phyloP scores from a whole-genome alignment of 2,888 invertebrate species.

The Caenorhabditis panamensis region DNA sequence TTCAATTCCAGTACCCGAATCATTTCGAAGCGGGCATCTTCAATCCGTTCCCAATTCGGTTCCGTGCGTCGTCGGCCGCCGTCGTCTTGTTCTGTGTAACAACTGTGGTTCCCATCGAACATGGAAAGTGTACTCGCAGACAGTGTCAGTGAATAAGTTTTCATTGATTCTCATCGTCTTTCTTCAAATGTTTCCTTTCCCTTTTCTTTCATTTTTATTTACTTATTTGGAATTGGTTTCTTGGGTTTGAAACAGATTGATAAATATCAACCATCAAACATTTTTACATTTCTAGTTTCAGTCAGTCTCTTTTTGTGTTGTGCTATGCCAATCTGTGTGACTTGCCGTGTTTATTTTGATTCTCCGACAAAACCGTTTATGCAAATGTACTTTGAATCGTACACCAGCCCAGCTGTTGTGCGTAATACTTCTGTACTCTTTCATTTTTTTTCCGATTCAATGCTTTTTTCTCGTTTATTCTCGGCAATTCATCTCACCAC shows the following conservation, averaged over 20 bases:
- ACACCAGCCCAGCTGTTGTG: slow-evolving; percentile 19
- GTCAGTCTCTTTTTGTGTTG: slow-evolving; percentile 9
- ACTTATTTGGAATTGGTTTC: slow-evolving; percentile 12
- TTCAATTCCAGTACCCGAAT: slow-evolving; percentile 72
- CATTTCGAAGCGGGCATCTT: slow-evolving; percentile 78
- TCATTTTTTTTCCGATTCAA: slow-evolving; percentile 12
- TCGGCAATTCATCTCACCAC: too few species aligned
- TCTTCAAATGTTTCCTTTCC: not conserved
- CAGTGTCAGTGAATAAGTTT: slow-evolving; percentile 52
- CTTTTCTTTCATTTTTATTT: slow-evolving; percentile 13
- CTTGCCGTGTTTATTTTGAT: slow-evolving; percentile 18
- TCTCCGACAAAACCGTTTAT: slow-evolving; percentile 41
- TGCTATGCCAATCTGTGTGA: not conserved
- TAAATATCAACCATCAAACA: not conserved
- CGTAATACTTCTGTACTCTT: not conserved
- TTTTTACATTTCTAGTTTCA: not conserved
- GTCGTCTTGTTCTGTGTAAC: slow-evolving; percentile 78
- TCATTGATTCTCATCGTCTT: slow-evolving; percentile 20
- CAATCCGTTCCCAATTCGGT: slow-evolving; percentile 79
- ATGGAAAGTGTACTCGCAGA: slow-evolving; percentile 60
- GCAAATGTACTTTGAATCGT: slow-evolving; percentile 33
- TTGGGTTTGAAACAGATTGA: too few species aligned
- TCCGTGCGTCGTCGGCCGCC: slow-evolving; percentile 74
- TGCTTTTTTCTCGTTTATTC: slow-evolving; percentile 17
- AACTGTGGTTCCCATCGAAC: slow-evolving; percentile 67